Conservation (phyloP, 1,140 invertebrate species). For the Hestina assimilis region DNA sequence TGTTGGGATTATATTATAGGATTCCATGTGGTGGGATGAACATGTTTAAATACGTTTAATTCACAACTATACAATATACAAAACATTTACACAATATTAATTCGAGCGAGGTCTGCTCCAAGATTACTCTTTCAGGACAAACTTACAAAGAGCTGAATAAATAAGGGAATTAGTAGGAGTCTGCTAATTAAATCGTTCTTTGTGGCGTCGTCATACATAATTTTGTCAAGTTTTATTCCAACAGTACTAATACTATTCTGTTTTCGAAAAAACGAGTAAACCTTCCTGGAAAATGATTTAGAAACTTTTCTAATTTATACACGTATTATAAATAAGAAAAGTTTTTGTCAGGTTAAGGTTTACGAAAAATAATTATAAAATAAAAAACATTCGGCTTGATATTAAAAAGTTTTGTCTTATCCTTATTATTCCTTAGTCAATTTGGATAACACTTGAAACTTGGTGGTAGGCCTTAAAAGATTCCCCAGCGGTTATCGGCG, state of each 20-base stretch:
- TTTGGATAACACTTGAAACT: too few species aligned
- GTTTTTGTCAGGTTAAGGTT: too few species aligned
- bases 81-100: conserved; percentile 8
- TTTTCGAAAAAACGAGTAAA: background rate
- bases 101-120: conserved; percentile 5
- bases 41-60: background rate
- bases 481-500: too few species aligned
- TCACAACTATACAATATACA: background rate
- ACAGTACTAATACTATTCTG: background rate
- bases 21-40: too few species aligned
- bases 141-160: conserved; percentile 17
- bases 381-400: too few species aligned
- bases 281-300: background rate
- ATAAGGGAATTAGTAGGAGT: conserved; percentile 16
- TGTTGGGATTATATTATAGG: too few species aligned
- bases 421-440: too few species aligned
- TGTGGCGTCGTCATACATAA: conserved; percentile 10
- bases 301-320: too few species aligned
- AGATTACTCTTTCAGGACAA: conserved; percentile 18
- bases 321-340: too few species aligned
- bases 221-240: conserved; percentile 6
- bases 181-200: conserved; percentile 13
- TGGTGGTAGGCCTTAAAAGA: too few species aligned
- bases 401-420: too few species aligned
- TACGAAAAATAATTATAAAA: too few species aligned